Evolutionary conservation across 2,797 vertebrate genomes (phyloP).

Genomic region (Propithecus deckenii): DNA sequence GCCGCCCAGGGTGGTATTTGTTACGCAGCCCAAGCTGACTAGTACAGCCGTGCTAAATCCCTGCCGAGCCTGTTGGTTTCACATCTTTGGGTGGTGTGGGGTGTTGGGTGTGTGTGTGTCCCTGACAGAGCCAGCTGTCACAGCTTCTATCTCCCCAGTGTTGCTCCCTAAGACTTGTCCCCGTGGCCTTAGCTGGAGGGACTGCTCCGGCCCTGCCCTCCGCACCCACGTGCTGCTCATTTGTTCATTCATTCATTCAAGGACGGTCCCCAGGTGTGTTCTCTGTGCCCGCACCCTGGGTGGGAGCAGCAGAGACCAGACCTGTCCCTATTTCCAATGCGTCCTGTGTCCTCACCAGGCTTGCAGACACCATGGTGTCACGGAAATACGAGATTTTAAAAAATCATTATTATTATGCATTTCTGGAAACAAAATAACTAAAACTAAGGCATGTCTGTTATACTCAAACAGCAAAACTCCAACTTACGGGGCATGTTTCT

Average conservation of each 20-base stretch:
- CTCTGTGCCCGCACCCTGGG: fast-evolving
- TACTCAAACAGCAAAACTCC: neutral
- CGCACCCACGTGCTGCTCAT: fast-evolving
- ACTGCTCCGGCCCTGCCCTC: too few species aligned
- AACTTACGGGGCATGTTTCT: fast-evolving
- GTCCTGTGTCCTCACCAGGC: neutral
- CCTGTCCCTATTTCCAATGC: fast-evolving
- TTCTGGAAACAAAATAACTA: neutral
- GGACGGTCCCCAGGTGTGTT: fast-evolving
- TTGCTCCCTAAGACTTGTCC: neutral
- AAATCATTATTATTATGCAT: fast-evolving
- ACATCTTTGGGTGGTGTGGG: too few species aligned
- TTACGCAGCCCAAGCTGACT: too few species aligned
- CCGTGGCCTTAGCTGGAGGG: fast-evolving
- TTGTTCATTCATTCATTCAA: neutral
- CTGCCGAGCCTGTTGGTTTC: too few species aligned
- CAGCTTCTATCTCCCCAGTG: neutral
- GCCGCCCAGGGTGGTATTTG: neutral
- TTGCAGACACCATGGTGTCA: neutral
- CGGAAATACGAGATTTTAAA: too few species aligned
- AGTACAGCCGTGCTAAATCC: neutral
- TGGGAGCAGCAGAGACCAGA: too few species aligned
- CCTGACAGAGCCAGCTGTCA: too few species aligned
- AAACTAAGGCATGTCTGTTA: neutral
- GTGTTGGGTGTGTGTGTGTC: too few species aligned